Evolutionary conservation across 2,113 vertebrate genomes (phyloP).

Genomic region (Corapipo altera): DNA sequence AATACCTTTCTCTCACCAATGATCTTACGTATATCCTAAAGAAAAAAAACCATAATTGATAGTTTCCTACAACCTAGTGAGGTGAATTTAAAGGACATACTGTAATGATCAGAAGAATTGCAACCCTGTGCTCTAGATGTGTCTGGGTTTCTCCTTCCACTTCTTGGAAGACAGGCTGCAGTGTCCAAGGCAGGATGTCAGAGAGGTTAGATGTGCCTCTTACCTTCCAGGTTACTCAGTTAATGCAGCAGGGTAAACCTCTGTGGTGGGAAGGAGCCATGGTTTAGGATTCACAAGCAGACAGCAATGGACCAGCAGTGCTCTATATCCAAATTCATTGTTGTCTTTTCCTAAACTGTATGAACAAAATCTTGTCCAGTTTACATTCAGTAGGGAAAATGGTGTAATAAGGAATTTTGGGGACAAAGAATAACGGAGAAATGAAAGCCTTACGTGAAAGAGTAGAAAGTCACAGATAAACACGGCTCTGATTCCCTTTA

Average conservation of each 20-base stretch:
- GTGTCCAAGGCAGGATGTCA: background rate
- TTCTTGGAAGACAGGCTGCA: background rate
- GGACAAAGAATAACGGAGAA: background rate
- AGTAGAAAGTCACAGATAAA: background rate
- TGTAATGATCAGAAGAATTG: background rate
- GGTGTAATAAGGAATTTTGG: background rate
- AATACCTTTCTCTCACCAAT: background rate
- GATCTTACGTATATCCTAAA: background rate
- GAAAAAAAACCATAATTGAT: background rate
- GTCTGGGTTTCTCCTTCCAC: background rate
- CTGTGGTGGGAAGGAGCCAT: background rate
- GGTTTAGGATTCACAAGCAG: background rate
- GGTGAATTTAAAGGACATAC: background rate
- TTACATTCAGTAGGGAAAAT: background rate
- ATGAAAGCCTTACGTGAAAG: background rate
- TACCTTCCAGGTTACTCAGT: background rate
- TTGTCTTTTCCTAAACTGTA: background rate
- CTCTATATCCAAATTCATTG: background rate
- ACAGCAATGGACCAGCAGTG: background rate
- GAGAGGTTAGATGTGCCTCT: background rate
- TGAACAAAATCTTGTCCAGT: background rate
- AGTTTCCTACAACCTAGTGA: background rate
- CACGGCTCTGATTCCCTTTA: background rate
- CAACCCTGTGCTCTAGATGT: background rate
- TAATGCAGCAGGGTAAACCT: background rate